Percentiles rank a stretch among this genome's conserved stretches.
Conservation (phyloP, 2,797 vertebrate genomes). For the Leptatherina wallacei region DNA sequence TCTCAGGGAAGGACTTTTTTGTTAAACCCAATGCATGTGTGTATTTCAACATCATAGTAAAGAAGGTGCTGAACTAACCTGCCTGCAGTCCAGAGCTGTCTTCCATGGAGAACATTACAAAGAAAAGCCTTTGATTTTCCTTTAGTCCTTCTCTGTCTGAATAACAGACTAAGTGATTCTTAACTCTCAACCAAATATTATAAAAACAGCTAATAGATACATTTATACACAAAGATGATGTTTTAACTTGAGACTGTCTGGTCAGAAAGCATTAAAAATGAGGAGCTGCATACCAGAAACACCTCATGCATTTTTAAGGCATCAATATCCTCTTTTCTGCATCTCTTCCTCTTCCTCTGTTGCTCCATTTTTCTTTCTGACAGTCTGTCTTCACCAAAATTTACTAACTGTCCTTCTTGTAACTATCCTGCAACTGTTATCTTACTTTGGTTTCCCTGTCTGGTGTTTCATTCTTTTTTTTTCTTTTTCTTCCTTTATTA, state of each 20-base stretch:
- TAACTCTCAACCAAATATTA: slow-evolving; percentile 11
- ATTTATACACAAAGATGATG: slow-evolving; percentile 26
- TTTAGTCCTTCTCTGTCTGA: background rate
- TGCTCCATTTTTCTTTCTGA: slow-evolving; percentile 14
- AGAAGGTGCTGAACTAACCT: too few relatives aligned
- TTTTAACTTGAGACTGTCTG: slow-evolving; percentile 34
- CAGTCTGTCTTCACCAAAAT: slow-evolving; percentile 4
- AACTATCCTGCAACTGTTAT: slow-evolving; percentile 5
- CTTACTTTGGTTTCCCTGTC: slow-evolving; percentile 24
- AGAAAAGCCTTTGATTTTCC: too few relatives aligned
- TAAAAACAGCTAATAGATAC: slow-evolving; percentile 31
- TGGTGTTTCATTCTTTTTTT: background rate
- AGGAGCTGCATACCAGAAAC: slow-evolving; percentile 56
- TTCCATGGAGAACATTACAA: too few relatives aligned
- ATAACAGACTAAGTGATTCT: background rate
- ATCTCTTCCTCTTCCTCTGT: slow-evolving; percentile 29
- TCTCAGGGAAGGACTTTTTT: too few relatives aligned
- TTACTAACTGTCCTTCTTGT: background rate
- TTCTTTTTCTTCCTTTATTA: background rate
- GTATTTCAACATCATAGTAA: too few relatives aligned
- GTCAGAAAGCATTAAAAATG: slow-evolving; percentile 55
- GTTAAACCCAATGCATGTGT: too few relatives aligned
- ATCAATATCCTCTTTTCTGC: slow-evolving; percentile 61
- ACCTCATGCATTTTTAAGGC: slow-evolving; percentile 73
- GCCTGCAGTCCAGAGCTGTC: background rate